Evolutionary conservation across 2,797 vertebrate species (phyloP).

Genomic region (Gobionotothen gibberifrons): DNA sequence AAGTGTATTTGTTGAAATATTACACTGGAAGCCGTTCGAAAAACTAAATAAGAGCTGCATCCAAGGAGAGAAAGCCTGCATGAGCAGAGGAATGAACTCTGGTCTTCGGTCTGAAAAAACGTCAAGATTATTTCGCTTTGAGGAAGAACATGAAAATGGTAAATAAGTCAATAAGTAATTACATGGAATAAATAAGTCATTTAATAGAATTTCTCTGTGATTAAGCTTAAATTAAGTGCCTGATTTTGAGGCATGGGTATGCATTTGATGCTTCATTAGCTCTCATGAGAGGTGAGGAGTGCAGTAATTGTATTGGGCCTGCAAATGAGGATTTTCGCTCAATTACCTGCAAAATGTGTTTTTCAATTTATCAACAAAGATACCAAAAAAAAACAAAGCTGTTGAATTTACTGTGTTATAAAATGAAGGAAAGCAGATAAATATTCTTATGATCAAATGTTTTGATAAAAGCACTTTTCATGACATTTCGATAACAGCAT

Average conservation of each 20-base stretch:
- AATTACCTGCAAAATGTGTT: slow-evolving; percentile 7
- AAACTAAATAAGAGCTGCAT: not conserved
- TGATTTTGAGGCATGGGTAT: slow-evolving; percentile 24
- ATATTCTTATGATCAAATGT: not conserved
- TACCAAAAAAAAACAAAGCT: not conserved
- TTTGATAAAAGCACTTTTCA: not conserved
- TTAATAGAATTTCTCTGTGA: too few species aligned
- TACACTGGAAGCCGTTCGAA: not conserved
- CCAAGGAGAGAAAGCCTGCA: not conserved
- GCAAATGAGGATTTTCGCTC: slow-evolving; percentile 16
- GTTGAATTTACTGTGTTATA: not conserved
- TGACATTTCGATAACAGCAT: not conserved
- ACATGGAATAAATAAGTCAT: too few species aligned
- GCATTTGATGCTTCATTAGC: slow-evolving; percentile 48
- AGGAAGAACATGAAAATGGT: not conserved
- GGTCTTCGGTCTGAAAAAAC: slow-evolving; percentile 10
- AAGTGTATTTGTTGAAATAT: too few species aligned
- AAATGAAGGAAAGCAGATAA: not conserved
- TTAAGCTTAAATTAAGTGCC: slow-evolving; percentile 20
- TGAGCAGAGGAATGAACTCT: slow-evolving; percentile 3
- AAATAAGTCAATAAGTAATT: slow-evolving; percentile 12
- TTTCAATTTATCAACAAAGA: slow-evolving; percentile 3
- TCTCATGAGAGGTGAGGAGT: slow-evolving; percentile 31
- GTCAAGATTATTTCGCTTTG: not conserved
- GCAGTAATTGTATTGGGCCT: slow-evolving; percentile 9